Percentiles rank a stretch among this genome's conserved stretches.
Evolutionary conservation across 2,888 invertebrate species (phyloP).

Genomic region (Acleris literana): DNA sequence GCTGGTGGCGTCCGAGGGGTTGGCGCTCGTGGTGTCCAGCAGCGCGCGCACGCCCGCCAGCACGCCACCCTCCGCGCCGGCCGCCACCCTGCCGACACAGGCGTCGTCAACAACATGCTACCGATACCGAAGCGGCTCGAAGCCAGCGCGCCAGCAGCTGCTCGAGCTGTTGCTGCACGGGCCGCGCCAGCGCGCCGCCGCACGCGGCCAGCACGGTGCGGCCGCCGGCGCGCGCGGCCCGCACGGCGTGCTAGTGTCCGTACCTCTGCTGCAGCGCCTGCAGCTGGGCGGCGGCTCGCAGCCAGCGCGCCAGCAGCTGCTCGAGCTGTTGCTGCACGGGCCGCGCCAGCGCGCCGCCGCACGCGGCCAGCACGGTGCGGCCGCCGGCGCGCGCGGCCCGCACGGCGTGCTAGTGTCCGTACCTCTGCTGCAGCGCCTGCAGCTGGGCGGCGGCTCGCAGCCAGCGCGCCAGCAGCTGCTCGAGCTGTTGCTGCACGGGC

Average conservation of each 20-base stretch:
- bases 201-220: constrained; percentile 81
- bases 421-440: constrained; percentile 40
- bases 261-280: constrained; percentile 40
- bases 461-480: constrained; percentile 84
- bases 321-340: constrained; percentile 84
- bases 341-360: constrained; percentile 79
- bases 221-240: constrained; percentile 55
- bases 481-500: constrained; percentile 83
- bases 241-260: constrained; percentile 8
- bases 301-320: constrained; percentile 84
- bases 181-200: constrained; percentile 78
- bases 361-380: constrained; percentile 79
- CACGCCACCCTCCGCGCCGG: constrained; percentile 62
- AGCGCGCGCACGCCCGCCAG: constrained; percentile 76
- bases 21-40: constrained; percentile 82
- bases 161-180: constrained; percentile 84
- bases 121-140: constrained; percentile 54
- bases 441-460: constrained; percentile 62
- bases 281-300: constrained; percentile 59
- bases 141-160: constrained; percentile 84
- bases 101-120: too few relatives aligned
- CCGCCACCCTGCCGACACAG: constrained; percentile 41
- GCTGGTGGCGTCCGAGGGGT: constrained; percentile 86
- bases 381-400: constrained; percentile 55
- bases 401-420: background rate